Conservation (phyloP, 2,797 vertebrate species). For the Oceanodroma leucorhoa region DNA sequence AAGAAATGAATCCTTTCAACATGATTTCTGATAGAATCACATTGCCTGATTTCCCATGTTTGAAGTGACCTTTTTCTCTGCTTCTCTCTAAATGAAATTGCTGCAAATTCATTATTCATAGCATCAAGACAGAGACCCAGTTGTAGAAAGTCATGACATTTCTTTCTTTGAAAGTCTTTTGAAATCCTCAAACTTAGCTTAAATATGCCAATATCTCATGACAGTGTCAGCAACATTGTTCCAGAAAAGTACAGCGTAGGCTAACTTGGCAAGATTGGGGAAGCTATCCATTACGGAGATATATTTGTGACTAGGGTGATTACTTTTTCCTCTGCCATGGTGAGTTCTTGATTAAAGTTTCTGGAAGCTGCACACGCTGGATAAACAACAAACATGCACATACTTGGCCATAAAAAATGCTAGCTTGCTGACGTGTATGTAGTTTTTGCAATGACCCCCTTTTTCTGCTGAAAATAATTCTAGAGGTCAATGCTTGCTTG, state of each 20-base stretch:
- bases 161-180: conserved; percentile 18
- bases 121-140: background rate
- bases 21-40: conserved; percentile 17
- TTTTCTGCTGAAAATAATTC: background rate
- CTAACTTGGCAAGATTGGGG: background rate
- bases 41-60: conserved; percentile 15
- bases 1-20: background rate
- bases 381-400: background rate
- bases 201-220: background rate
- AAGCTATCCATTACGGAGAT: background rate
- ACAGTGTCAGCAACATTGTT: background rate
- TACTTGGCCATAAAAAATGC: background rate
- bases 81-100: conserved; percentile 37
- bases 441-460: background rate
- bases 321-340: background rate
- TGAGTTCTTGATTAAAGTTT: background rate
- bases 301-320: background rate
- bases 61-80: conserved; percentile 37
- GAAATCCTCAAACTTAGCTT: background rate
- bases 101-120: conserved; percentile 44
- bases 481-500: background rate
- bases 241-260: background rate
- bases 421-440: background rate
- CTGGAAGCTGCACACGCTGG: background rate
- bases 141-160: conserved; percentile 6